A percentile compares a stretch with the other conserved stretches of the same genome.
phyloP scores from a whole-genome alignment of 2,888 invertebrate genomes.

The Zaprionus bogoriensis region DNA sequence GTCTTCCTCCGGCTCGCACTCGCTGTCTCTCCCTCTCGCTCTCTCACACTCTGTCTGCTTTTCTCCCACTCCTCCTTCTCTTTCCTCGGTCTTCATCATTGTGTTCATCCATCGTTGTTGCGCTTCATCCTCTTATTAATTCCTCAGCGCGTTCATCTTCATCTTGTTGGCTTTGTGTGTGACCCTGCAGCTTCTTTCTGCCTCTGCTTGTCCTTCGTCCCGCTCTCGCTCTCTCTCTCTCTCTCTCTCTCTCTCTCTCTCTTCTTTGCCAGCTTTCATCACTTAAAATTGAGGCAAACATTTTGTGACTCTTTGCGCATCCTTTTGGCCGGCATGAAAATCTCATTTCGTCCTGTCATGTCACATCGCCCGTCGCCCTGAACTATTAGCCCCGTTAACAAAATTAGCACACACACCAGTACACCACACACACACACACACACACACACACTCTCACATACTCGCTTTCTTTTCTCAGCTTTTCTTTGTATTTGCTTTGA shows the following conservation, averaged over 20 bases:
- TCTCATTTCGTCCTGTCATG: constrained; percentile 48
- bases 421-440: constrained; percentile 5
- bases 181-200: too few relatives aligned
- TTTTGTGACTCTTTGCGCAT: constrained; percentile 36
- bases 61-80: not conserved
- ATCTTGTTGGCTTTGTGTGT: constrained; percentile 57
- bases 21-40: not conserved
- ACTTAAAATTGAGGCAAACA: constrained; percentile 67
- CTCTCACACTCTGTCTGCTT: not conserved
- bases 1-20: not conserved
- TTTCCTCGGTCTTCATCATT: constrained; percentile 9
- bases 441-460: not conserved
- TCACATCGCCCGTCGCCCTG: constrained; percentile 43
- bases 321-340: constrained; percentile 44
- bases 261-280: constrained; percentile 51
- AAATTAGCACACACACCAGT: constrained; percentile 54
- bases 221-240: not conserved
- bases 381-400: constrained; percentile 63
- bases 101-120: constrained; percentile 18
- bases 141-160: constrained; percentile 69
- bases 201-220: constrained; percentile 22
- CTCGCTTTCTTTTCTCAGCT: not conserved
- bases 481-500: constrained; percentile 8
- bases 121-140: constrained; percentile 57
- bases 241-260: not conserved